These are phyloP conservation scores for Linnaemya vulpina DNA, from an alignment of 2,888 invertebrate genomes.

Conservation along the genomic window DNA sequence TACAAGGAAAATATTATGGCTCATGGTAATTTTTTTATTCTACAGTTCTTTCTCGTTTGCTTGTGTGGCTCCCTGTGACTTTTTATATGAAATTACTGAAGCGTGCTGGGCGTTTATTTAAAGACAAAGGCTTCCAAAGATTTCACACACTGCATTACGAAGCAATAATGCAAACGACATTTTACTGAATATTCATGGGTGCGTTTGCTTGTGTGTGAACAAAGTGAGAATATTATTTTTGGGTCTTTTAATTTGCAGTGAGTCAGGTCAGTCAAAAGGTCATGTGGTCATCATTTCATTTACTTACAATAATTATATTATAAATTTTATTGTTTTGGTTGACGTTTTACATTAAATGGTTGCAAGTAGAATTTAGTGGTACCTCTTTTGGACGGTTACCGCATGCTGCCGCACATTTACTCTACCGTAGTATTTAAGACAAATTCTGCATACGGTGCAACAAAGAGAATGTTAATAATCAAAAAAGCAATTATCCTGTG, in stretches of 20 bases:
- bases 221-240: conserved; percentile 1
- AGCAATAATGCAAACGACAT: conserved; percentile 46
- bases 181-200: conserved; percentile 37
- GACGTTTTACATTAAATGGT: conserved; percentile 40
- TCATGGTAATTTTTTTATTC: conserved; percentile 30
- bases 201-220: neutral
- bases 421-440: neutral
- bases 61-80: conserved; percentile 56
- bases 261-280: conserved; percentile 57
- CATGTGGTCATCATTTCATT: conserved; percentile 26
- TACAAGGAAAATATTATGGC: conserved; percentile 24
- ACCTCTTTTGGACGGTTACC: neutral
- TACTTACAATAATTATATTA: conserved; percentile 26
- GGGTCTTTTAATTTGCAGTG: conserved; percentile 14
- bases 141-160: conserved; percentile 68
- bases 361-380: neutral
- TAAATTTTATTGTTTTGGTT: conserved; percentile 28
- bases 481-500: conserved; percentile 69
- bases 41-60: conserved; percentile 1
- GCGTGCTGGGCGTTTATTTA: conserved; percentile 74
- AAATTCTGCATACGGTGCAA: neutral
- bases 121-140: conserved; percentile 50
- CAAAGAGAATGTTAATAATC: conserved; percentile 61
- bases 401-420: neutral
- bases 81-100: conserved; percentile 81